Conservation (phyloP, 2,797 vertebrate genomes). For the Lerista edwardsae region DNA sequence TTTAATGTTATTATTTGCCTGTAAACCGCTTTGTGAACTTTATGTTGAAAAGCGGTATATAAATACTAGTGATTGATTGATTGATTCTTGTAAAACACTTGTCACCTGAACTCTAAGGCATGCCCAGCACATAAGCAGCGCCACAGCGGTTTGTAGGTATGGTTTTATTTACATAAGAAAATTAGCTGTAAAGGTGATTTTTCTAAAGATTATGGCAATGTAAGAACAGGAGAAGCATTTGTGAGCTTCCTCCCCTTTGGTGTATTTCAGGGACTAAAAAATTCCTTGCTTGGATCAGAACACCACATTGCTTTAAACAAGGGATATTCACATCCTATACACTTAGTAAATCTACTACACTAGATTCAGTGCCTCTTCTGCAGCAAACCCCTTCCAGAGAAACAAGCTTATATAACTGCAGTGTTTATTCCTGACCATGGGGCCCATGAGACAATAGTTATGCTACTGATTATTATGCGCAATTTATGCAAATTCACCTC, state of each 20-base stretch:
- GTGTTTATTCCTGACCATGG: constrained; percentile 4
- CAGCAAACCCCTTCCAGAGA: not conserved
- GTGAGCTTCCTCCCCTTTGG: not conserved
- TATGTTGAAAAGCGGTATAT: no score
- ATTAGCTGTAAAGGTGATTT: not conserved
- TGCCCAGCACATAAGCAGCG: not conserved
- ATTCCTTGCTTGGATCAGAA: not conserved
- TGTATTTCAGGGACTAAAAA: not conserved
- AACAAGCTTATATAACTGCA: constrained; percentile 22
- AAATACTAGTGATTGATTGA: no score
- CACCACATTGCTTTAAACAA: not conserved
- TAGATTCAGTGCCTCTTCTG: not conserved
- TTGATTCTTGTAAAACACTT: not conserved
- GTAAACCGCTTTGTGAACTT: no score
- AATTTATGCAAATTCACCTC: constrained; percentile 17
- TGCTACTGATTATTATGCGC: not conserved
- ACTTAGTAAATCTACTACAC: constrained; percentile 1
- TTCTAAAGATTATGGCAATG: not conserved
- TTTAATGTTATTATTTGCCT: no score
- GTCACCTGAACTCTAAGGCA: not conserved
- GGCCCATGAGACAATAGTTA: not conserved
- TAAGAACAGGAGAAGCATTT: not conserved
- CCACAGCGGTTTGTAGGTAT: not conserved
- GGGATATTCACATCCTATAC: not conserved
- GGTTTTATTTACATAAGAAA: not conserved